These are phyloP conservation scores for Mergus octosetaceus DNA, from an alignment of 2,797 vertebrate genomes.

Conservation along the genomic window DNA sequence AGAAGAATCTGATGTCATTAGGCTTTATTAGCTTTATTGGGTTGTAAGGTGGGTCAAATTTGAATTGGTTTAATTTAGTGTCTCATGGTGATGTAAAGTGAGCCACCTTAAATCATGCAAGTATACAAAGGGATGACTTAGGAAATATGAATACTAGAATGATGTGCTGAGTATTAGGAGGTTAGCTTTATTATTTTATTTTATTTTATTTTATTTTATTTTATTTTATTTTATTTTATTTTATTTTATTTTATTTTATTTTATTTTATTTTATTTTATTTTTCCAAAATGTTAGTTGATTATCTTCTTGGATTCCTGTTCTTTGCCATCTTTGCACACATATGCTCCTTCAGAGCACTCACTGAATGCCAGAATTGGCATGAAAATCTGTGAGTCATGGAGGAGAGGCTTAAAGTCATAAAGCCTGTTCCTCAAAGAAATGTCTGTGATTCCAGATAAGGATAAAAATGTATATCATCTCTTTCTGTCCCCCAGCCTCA, in stretches of 20 bases:
- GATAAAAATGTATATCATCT: neutral
- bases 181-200: neutral
- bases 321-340: neutral
- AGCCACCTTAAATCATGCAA: neutral
- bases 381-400: neutral
- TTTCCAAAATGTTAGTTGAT: neutral
- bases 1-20: neutral
- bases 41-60: neutral
- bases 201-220: too few species aligned
- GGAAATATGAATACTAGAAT: neutral
- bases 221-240: neutral
- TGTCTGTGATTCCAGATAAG: neutral
- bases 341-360: neutral
- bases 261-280: neutral
- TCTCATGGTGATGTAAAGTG: neutral
- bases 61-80: neutral
- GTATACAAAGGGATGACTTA: neutral
- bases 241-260: neutral
- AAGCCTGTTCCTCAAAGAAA: neutral
- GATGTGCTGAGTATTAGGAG: neutral
- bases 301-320: neutral
- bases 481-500: neutral
- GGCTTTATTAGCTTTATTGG: neutral
- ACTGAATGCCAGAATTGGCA: neutral
- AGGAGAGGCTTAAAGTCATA: neutral